Percentiles rank a stretch among this genome's conserved stretches.
phyloP scores from a whole-genome alignment of 2,888 invertebrate genomes.

The Galerucella pusilla region DNA sequence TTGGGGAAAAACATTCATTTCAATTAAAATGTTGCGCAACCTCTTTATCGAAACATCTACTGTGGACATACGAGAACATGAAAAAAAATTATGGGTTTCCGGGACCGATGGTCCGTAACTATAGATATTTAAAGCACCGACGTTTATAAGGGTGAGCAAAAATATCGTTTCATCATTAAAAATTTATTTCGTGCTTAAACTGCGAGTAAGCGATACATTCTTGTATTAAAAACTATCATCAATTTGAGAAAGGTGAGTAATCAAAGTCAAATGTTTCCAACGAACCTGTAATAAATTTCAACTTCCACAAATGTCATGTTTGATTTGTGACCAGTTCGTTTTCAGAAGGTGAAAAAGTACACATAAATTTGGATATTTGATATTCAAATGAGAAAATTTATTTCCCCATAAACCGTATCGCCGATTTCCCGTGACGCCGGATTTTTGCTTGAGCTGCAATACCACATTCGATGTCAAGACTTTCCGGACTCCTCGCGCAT shows the following conservation, averaged over 20 bases:
- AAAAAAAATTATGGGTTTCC: too few species aligned
- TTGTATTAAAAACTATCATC: too few species aligned
- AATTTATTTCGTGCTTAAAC: too few species aligned
- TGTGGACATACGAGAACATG: too few species aligned
- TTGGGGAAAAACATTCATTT: too few species aligned
- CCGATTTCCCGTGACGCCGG: slow-evolving; percentile 4
- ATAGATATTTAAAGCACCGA: too few species aligned
- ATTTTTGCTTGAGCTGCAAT: neutral
- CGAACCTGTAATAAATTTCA: neutral
- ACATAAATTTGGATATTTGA: neutral
- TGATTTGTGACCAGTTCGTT: neutral
- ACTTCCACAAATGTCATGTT: neutral
- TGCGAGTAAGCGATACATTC: too few species aligned
- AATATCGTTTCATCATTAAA: too few species aligned
- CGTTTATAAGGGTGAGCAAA: too few species aligned
- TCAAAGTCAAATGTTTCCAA: neutral
- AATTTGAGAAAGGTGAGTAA: neutral
- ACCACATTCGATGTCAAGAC: neutral
- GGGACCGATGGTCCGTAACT: too few species aligned
- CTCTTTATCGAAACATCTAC: too few species aligned
- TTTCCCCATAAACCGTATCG: slow-evolving; percentile 2
- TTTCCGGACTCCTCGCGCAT: neutral
- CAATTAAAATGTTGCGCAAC: too few species aligned
- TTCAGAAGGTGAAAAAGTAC: neutral
- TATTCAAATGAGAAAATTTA: slow-evolving; percentile 17